Conservation (phyloP, 2,888 invertebrate species). For the Tortrix viridana region DNA sequence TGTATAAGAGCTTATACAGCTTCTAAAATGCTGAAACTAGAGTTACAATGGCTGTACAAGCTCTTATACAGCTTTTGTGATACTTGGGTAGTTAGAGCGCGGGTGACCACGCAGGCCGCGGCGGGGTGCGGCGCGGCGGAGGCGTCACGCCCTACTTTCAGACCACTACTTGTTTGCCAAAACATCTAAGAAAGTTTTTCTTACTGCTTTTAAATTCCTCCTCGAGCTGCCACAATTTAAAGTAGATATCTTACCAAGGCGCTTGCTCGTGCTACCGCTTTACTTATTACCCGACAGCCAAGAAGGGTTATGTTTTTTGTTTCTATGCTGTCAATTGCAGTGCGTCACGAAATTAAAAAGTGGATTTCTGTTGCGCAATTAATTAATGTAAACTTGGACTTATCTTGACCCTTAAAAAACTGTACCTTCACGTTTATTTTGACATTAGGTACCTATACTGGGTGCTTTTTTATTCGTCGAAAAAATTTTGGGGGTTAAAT, state of each 20-base stretch:
- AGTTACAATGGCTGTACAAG: no score
- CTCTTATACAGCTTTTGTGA: no score
- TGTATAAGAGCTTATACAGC: no score
- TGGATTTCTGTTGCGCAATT: constrained; percentile 21
- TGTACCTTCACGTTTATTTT: no score
- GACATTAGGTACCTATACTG: no score
- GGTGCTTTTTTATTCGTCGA: no score
- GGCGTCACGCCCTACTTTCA: constrained; percentile 45
- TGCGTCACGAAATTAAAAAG: constrained; percentile 36
- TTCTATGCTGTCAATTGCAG: constrained; percentile 39
- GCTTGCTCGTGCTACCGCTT: constrained; percentile 40
- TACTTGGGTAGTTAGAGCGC: neutral
- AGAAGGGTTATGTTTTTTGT: no score
- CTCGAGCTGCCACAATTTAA: constrained; percentile 44
- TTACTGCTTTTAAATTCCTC: constrained; percentile 38
- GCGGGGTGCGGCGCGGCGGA: neutral
- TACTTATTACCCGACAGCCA: no score
- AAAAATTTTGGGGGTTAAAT: no score
- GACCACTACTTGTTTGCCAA: constrained; percentile 55
- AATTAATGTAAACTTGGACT: constrained; percentile 8
- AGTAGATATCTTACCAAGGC: constrained; percentile 37
- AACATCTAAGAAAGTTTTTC: constrained; percentile 53
- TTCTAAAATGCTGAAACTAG: no score
- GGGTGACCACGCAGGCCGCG: constrained; percentile 1
- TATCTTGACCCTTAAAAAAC: no score